These are phyloP conservation scores for Arctia plantaginis DNA, from an alignment of 2,888 invertebrate species.

Conservation along the genomic window DNA sequence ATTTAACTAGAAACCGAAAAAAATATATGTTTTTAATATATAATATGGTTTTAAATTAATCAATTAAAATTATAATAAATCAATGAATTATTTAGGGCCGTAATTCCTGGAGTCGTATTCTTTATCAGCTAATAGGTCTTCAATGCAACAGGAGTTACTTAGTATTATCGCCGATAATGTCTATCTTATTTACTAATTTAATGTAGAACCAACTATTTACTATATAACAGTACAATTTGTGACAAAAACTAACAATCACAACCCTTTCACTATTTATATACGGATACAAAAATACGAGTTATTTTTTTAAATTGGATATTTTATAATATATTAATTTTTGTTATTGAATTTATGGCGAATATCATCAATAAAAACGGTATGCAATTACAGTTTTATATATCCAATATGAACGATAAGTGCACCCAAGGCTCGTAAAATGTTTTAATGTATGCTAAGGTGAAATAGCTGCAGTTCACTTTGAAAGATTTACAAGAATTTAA, in stretches of 20 bases:
- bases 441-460: not conserved
- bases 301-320: not conserved
- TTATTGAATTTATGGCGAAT: not conserved
- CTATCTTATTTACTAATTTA: not conserved
- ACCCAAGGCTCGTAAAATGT: not conserved
- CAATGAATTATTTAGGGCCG: not conserved
- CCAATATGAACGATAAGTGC: not conserved
- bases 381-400: not conserved
- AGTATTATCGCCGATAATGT: not conserved
- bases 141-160: not conserved
- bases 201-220: conserved; percentile 3
- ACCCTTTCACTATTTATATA: conserved; percentile 23
- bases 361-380: not conserved
- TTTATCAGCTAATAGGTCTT: not conserved
- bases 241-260: conserved; percentile 43
- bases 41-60: no score
- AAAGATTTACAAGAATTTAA: not conserved
- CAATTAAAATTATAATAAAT: not conserved
- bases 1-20: not conserved
- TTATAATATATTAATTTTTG: not conserved
- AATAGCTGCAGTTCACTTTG: not conserved
- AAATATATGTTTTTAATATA: not conserved
- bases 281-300: not conserved
- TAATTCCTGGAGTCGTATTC: not conserved
- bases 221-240: conserved; percentile 32